Evolutionary conservation across 64 coral and sea anemone genomes (phyloP), one percentile per base, ranked within the genome.

Genomic region (Montipora efflorescens): DNA sequence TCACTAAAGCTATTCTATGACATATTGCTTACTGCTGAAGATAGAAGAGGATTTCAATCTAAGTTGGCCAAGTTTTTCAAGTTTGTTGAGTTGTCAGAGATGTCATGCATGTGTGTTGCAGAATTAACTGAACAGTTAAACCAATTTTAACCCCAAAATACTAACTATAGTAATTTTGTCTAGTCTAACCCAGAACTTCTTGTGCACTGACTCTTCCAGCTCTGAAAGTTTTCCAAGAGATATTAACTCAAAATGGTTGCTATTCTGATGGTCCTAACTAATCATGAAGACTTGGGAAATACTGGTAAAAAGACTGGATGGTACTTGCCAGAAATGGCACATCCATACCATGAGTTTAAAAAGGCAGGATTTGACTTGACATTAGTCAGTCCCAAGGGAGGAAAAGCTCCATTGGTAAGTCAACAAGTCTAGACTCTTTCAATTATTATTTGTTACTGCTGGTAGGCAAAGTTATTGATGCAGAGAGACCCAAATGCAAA

Each of bases 331-430:
- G 97, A 99, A 89, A 89, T 88, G 18, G 94, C 97, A 47, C 97
- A 96, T 81, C 97, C 97, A 5, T 94, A 99, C 59, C 88, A 94
- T 25, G 92, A 96, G 12, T 99, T 99, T 59, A 95, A 96, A 67
- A 47, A 91, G 53, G 95, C 94, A 90, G 92, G 97, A 13, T 94
- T 80, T 79, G 62, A 88, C 16, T 83, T 96, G 18, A 90, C 75
- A 76, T 75, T 94, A 36, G 95, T 95, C 7, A 96, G 94, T 45
- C 97, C 97, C 22, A 93, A 92, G 55, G 97, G 97, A 44, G 97
- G 97, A 55, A 92, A 92, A 45, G 97, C 97, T 9, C 97, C 97
- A 52, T 72, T 99, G 97, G 97, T 96, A 92, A 96, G 84, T 64
- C 15, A 57, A 57, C 47, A 57, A 57, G 53, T 57, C 53, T 57